Percentiles rank a stretch among this genome's conserved stretches.
Evolutionary conservation across 2,888 invertebrate genomes (phyloP).

Genomic region (Scaptomyza tumidula): DNA sequence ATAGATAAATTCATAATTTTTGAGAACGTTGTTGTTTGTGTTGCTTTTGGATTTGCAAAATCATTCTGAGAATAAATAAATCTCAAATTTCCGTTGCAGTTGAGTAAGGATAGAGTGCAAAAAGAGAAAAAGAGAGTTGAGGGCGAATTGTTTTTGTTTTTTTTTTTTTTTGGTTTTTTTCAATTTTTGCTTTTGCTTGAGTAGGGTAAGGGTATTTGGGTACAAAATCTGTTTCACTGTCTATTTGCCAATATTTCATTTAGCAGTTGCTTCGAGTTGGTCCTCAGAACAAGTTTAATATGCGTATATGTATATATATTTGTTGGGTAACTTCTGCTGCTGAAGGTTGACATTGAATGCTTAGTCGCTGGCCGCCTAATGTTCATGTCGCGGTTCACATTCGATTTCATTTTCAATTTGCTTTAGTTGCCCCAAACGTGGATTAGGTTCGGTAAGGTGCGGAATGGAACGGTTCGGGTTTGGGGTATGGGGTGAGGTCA

Average conservation of each 20-base stretch:
- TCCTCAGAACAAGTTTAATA: slow-evolving; percentile 26
- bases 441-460: background rate
- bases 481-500: background rate
- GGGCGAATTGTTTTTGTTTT: slow-evolving; percentile 15
- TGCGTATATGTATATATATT: too few relatives aligned
- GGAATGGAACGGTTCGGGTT: too few relatives aligned
- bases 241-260: slow-evolving; percentile 61
- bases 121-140: slow-evolving; percentile 22
- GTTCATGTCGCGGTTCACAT: slow-evolving; percentile 79
- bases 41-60: slow-evolving; percentile 26
- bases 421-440: slow-evolving; percentile 39
- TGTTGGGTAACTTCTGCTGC: slow-evolving; percentile 6
- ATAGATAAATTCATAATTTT: slow-evolving; percentile 39
- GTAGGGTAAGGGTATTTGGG: slow-evolving; percentile 40
- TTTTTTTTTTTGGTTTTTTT: background rate
- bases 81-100: slow-evolving; percentile 71
- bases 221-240: slow-evolving; percentile 16
- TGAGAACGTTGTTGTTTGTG: background rate
- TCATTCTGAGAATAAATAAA: slow-evolving; percentile 76
- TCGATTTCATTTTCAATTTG: slow-evolving; percentile 77
- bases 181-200: slow-evolving; percentile 23
- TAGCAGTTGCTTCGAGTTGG: slow-evolving; percentile 1
- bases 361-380: slow-evolving; percentile 80
- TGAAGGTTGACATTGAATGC: slow-evolving; percentile 72
- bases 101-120: slow-evolving; percentile 14